Base-by-base conservation (phyloP, 1,140 invertebrate species). In the Brachionus rubens region DNA sequence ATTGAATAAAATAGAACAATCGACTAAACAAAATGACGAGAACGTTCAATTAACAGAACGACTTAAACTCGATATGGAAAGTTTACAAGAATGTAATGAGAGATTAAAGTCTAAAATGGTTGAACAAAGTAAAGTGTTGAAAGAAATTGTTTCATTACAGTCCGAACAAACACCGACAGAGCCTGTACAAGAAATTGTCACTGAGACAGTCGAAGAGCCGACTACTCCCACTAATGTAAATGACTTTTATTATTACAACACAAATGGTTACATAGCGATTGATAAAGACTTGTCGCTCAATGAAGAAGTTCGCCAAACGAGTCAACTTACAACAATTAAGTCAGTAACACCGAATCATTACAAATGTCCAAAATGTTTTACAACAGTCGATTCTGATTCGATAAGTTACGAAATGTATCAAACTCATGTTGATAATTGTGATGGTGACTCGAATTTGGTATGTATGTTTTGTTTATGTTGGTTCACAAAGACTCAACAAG, bases 381-480 rank as follows among this genome's bases (percentile, higher is more conserved):
- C 19, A 19, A 65, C 59, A 14, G 59, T 65, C 24, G 9, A 65
- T 21, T 1, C 41, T 3, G n/a, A 28, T 1, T 28, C 59, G 0
- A 43, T 65, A 6, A 21, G 36, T 41, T 14, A 26, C 21, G 59
- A 65, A 3, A 65, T 65, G 40, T 65, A 65, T 26, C 59, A 65
- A 43, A 9, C 36, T 24, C 59, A 65, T 43, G 24, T 65, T 0
- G 59, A 65, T 43, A 43, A 43, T 41, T 65, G 59, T 65, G 40
- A 65, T 1, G 30, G 54, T 19, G 40, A 65, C 2, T 24, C 59
- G 10, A 24, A 65, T 24, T 14, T 1, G 21, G 40, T 65, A 9
- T 65, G 59, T 24, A 65, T 65, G 59, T 65, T 65, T 65, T 65
- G 59, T 65, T 28, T 65, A 3, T 65, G 40, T 14, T 43, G 16